Evolutionary conservation across 2,113 vertebrate species (phyloP).

Genomic region (Petroica traversi): DNA sequence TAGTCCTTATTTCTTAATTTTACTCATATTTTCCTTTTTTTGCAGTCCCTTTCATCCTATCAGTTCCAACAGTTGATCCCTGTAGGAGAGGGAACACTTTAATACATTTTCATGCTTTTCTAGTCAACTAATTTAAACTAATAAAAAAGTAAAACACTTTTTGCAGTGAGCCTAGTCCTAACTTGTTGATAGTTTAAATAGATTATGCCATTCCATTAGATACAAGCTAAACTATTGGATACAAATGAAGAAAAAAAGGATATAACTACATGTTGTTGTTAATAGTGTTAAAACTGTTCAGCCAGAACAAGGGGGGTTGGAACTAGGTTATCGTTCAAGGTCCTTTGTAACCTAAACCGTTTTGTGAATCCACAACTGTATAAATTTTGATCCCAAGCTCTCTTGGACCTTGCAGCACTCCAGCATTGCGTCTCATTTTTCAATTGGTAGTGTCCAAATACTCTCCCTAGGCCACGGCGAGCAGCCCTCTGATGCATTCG

Average conservation of each 20-base stretch:
- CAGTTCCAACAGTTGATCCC: not conserved
- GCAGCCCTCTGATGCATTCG: not conserved
- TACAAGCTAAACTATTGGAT: not conserved
- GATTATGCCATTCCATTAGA: not conserved
- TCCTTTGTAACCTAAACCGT: not conserved
- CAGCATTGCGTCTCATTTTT: accelerated
- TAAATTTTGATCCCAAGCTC: not conserved
- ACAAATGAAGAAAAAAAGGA: not conserved
- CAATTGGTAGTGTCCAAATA: not conserved
- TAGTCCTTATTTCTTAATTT: not conserved
- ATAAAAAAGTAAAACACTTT: not conserved
- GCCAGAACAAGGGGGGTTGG: not conserved
- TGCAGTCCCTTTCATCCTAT: not conserved
- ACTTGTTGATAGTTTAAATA: not conserved
- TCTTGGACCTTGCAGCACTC: not conserved
- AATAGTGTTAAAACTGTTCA: not conserved
- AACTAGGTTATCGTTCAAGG: not conserved
- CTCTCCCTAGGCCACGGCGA: not conserved
- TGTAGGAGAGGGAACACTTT: not conserved
- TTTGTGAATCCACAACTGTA: not conserved
- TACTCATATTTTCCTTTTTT: not conserved
- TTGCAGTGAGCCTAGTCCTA: not conserved
- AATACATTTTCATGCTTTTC: not conserved
- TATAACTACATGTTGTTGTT: not conserved
- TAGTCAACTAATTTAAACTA: not conserved